Evolutionary conservation across 2,888 invertebrate species (phyloP), one percentile per base, ranked within the genome.

Genomic region (Strigamia crassipes): DNA sequence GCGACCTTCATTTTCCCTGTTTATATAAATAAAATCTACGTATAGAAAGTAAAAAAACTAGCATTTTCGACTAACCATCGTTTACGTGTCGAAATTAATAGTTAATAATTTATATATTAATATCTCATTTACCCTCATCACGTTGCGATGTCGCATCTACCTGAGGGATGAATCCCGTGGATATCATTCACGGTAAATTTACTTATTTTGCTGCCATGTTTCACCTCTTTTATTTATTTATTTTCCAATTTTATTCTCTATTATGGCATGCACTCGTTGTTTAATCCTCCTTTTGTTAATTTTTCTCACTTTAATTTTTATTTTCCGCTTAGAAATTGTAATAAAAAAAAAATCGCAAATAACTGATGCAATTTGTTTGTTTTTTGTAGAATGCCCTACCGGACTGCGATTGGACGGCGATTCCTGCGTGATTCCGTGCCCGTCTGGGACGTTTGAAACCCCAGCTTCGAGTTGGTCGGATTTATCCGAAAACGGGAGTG

Each of bases 311-410:
- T 46, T n/a, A 3, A 27, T 46, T n/a, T 46, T 46, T 46, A 46
- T n/a, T 46, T 46, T 13, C 5, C 15, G 5, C 5, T n/a, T n/a
- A 1, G 15, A 13, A 13, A n/a, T n/a, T 46, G 8, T 15, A 2
- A n/a, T n/a, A n/a, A n/a, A n/a, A n/a, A n/a, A n/a, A 46, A 46
- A n/a, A 46, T 46, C 5, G 5, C 46, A 21, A 66, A 66, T 66
- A 51, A 51, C 12, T 51, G 4, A 51, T 2, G 21, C 79, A 21
- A 51, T n/a, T 79, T 46, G 82, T 82, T 82, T 46, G 56, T 83
- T 83, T 83, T 84, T 84, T 86, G 86, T 85, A 66, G 61, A 66
- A 66, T 66, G 61, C 23, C 21, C 61, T 23, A 21, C 6, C 5
- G 61, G 61, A 23, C 23, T 66, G 61, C 10, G 6, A 21, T 21